Evolutionary conservation across 2,888 invertebrate species (phyloP).

Genomic region (Physocephala rufipes): DNA sequence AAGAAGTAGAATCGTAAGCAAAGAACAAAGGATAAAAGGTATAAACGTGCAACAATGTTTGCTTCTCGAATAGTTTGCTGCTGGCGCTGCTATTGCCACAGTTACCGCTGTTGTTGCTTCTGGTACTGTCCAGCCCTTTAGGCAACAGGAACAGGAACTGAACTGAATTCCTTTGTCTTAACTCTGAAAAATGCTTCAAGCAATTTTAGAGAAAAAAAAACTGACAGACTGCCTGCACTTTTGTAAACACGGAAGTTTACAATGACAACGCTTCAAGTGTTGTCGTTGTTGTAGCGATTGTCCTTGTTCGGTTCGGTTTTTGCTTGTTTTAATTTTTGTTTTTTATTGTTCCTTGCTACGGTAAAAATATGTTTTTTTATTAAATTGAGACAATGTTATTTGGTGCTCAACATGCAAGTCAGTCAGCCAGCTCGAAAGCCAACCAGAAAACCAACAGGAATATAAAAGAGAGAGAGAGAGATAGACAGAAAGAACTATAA

Average conservation of each 20-base stretch:
- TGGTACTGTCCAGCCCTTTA: neutral
- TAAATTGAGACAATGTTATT: conserved; percentile 9
- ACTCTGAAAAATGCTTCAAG: no score
- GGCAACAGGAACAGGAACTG: neutral
- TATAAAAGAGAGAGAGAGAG: neutral
- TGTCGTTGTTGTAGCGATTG: neutral
- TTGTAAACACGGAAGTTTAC: conserved; percentile 5
- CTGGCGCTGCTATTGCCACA: conserved; percentile 6
- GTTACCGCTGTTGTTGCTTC: conserved; percentile 10
- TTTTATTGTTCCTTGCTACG: no score
- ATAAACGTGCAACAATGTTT: neutral
- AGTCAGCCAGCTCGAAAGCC: conserved; percentile 10
- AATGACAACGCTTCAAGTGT: neutral
- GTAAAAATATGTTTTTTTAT: neutral
- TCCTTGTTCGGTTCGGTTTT: no score
- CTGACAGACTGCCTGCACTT: no score
- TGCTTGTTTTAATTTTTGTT: no score
- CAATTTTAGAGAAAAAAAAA: no score
- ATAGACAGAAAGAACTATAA: neutral
- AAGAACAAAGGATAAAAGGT: no score
- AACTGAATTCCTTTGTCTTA: neutral
- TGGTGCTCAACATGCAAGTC: conserved; percentile 5
- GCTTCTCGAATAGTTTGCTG: neutral
- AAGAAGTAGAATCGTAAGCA: no score
- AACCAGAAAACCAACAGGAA: neutral